Base-by-base conservation (phyloP, 2,797 vertebrate species). In the Allobates femoralis region DNA sequence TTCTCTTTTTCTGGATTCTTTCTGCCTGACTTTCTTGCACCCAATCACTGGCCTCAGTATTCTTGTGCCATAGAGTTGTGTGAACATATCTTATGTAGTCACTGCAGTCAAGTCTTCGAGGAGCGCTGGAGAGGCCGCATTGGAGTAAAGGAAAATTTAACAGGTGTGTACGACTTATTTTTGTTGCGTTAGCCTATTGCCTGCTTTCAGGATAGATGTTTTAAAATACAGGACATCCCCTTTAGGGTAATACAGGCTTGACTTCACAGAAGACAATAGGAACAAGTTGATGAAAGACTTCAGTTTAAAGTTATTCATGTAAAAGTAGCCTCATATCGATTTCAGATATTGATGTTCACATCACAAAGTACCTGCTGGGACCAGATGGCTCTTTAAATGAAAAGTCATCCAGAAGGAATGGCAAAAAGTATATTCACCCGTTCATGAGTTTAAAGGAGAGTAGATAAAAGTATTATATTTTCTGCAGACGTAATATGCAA, bases 251-350 rank as follows among this genome's bases (percentile, higher is more conserved):
- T 69, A 41, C 67, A 37, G 32, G 32, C 30, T 11, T 4, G 67
- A n/a, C 67, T 41, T 69, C 34, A 46, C 23, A 71, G 12, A 14
- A 41, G 23, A 46, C 37, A 41, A 41, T 30, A 2, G 50, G n/a
- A 76, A 28, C 75, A 77, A 34, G 11, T 14, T 34, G 75, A 77
- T 56, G 34, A 58, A 56, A 77, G 75, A 34, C 75, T 56, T 10
- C 75, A 56, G 26, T 4, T 55, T 55, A 55, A 76, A 76, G 75
- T 77, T 56, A 21, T 58, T 34, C 51, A 56, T 34, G 75, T 77
- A 56, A 58, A 23, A 56, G 51, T 21, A 56, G 28, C 75, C 28
- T 34, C 21, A 55, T 77, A 77, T 77, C n/a, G 75, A 77, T 58
- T 56, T 0, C 28, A 77, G 53, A 32, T 56, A 77, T 77, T 34